These are phyloP conservation scores for Anthophora plumipes DNA, from an alignment of 2,888 invertebrate species.

Conservation along the genomic window DNA sequence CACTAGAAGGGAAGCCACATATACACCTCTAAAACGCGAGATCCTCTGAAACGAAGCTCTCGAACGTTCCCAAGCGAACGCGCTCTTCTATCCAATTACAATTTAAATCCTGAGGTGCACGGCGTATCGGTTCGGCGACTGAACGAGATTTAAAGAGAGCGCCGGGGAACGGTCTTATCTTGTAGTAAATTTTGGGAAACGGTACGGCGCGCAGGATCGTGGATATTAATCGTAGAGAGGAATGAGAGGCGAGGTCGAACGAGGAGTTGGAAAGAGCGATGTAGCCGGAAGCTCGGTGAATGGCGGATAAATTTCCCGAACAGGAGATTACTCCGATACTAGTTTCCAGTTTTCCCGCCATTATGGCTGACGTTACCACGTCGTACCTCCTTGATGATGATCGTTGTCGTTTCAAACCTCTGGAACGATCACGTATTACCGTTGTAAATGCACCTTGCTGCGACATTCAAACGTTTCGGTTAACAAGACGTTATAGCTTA, in stretches of 20 bases:
- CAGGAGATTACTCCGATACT: conserved; percentile 80
- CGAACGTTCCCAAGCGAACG: background rate
- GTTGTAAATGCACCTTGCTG: background rate
- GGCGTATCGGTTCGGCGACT: conserved; percentile 12
- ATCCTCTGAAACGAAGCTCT: too few relatives aligned
- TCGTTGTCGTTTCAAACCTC: conserved; percentile 58
- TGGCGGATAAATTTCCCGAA: conserved; percentile 81
- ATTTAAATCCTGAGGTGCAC: conserved; percentile 46
- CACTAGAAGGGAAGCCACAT: too few relatives aligned
- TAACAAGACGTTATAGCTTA: too few relatives aligned
- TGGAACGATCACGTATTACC: background rate
- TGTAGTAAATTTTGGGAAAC: conserved; percentile 64
- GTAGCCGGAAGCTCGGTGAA: conserved; percentile 76
- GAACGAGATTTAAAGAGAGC: conserved; percentile 47
- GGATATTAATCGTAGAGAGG: conserved; percentile 71
- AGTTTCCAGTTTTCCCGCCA: conserved; percentile 75
- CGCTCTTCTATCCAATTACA: conserved; percentile 20
- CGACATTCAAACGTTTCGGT: too few relatives aligned
- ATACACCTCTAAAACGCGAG: too few relatives aligned
- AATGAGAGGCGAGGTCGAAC: conserved; percentile 64
- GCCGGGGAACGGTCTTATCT: conserved; percentile 44
- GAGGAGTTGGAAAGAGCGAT: conserved; percentile 69
- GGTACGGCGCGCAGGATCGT: conserved; percentile 41
- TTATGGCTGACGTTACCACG: conserved; percentile 69
- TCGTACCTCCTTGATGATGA: conserved; percentile 41